Conservation (phyloP, 2,797 vertebrate genomes). For the Avahi laniger region DNA sequence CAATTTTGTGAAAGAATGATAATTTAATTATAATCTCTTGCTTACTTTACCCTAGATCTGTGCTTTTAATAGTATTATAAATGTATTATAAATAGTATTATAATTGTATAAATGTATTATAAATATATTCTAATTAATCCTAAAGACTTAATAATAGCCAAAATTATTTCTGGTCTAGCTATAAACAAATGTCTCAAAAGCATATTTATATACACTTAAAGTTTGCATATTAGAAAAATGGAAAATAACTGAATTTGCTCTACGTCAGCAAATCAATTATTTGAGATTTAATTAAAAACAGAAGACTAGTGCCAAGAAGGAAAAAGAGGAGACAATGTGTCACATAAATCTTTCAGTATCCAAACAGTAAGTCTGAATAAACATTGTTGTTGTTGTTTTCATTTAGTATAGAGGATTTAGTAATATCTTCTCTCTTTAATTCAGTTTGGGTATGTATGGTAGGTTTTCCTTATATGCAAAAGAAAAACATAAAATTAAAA, state of each 20-base stretch:
- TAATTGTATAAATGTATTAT: not conserved
- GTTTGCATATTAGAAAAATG: not conserved
- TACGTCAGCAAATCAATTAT: not conserved
- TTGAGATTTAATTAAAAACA: conserved; percentile 4
- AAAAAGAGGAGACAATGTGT: not conserved
- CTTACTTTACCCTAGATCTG: not conserved
- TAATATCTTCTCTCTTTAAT: conserved; percentile 73
- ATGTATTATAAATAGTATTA: not conserved
- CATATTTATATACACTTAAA: not conserved
- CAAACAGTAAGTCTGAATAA: conserved; percentile 27
- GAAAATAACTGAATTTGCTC: not conserved
- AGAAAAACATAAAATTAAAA: conserved; percentile 74
- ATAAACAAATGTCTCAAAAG: not conserved
- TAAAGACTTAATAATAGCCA: not conserved
- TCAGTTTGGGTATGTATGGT: conserved; percentile 47
- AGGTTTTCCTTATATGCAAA: conserved; percentile 66
- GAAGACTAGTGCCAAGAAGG: not conserved
- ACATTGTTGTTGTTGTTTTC: not conserved
- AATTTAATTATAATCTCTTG: not conserved
- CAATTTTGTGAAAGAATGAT: not conserved
- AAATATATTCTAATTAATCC: not conserved
- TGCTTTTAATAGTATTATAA: not conserved
- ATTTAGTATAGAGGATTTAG: conserved; percentile 18
- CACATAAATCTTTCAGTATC: not conserved
- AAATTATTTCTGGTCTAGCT: not conserved